Evolutionary conservation across 2,888 invertebrate genomes (phyloP).

Genomic region (Deilephila porcellus): DNA sequence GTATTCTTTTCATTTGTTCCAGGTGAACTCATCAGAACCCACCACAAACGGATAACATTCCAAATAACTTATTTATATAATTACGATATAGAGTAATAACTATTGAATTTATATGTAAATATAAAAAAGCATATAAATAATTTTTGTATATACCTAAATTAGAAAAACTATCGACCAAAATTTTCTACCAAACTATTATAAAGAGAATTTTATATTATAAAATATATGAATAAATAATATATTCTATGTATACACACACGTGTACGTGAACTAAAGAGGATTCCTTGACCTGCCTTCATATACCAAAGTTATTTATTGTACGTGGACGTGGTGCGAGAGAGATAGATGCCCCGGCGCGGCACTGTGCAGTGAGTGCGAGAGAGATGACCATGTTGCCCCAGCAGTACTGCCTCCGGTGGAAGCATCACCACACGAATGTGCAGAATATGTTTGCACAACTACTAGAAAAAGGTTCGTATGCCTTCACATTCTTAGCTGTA

Average conservation of each 20-base stretch:
- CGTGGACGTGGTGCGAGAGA: conserved; percentile 29
- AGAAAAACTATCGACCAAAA: conserved; percentile 57
- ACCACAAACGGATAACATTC: conserved; percentile 55
- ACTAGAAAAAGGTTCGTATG: conserved; percentile 85
- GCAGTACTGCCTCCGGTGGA: conserved; percentile 96
- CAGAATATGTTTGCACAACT: conserved; percentile 95
- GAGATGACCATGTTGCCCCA: conserved; percentile 88
- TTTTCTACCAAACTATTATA: conserved; percentile 59
- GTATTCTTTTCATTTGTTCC: conserved; percentile 30
- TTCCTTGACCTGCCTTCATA: conserved; percentile 54
- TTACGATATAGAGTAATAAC: conserved; percentile 45
- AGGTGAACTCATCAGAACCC: conserved; percentile 29
- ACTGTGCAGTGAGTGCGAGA: conserved; percentile 5
- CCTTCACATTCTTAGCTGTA: not conserved
- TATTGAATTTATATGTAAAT: conserved; percentile 39
- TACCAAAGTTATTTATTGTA: conserved; percentile 60
- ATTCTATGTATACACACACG: conserved; percentile 31
- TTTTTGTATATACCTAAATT: conserved; percentile 34
- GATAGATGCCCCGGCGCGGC: conserved; percentile 5
- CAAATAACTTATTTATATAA: conserved; percentile 40
- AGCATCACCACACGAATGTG: conserved; percentile 95
- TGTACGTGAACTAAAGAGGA: conserved; percentile 29
- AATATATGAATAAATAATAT: conserved; percentile 38
- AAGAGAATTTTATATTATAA: conserved; percentile 31
- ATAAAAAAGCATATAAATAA: conserved; percentile 36